phyloP scores from a whole-genome alignment of 1,140 invertebrate species.

The Monochamus saltuarius region DNA sequence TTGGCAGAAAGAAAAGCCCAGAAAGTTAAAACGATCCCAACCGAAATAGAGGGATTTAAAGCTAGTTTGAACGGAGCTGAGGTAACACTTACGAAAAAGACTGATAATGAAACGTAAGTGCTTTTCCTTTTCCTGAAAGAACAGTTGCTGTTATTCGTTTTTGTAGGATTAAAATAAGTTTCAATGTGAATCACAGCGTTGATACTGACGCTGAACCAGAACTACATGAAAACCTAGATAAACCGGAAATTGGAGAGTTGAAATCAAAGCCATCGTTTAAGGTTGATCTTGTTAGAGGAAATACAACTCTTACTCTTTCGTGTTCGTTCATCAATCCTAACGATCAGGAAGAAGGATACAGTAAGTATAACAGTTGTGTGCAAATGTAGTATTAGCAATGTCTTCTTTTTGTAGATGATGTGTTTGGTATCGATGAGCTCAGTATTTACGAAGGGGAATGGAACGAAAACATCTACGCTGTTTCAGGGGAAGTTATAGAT shows the following conservation, averaged over 20 bases:
- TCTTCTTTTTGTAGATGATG: conserved; percentile 62
- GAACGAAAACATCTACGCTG: conserved; percentile 80
- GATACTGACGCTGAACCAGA: conserved; percentile 73
- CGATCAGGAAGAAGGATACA: conserved; percentile 70
- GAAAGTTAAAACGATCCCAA: conserved; percentile 71
- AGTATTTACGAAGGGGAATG: conserved; percentile 80
- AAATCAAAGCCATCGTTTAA: conserved; percentile 85
- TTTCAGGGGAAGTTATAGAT: conserved; percentile 87
- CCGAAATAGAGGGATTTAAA: conserved; percentile 76
- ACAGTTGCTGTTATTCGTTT: conserved; percentile 6
- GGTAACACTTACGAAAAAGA: conserved; percentile 72
- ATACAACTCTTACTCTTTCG: conserved; percentile 74
- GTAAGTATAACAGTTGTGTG: conserved; percentile 53
- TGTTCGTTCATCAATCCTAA: conserved; percentile 74
- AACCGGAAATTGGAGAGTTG: conserved; percentile 76
- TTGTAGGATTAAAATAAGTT: conserved; percentile 70
- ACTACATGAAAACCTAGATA: conserved; percentile 62
- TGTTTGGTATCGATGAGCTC: conserved; percentile 88
- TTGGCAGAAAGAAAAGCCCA: conserved; percentile 80
- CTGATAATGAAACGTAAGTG: conserved; percentile 73
- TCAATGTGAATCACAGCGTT: conserved; percentile 90
- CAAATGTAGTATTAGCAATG: background rate
- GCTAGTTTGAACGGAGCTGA: conserved; percentile 75
- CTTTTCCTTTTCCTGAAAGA: background rate
- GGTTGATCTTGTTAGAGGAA: conserved; percentile 75